phyloP scores from a whole-genome alignment of 1,140 invertebrate genomes.

The Stenopsyche tienmushanensis region DNA sequence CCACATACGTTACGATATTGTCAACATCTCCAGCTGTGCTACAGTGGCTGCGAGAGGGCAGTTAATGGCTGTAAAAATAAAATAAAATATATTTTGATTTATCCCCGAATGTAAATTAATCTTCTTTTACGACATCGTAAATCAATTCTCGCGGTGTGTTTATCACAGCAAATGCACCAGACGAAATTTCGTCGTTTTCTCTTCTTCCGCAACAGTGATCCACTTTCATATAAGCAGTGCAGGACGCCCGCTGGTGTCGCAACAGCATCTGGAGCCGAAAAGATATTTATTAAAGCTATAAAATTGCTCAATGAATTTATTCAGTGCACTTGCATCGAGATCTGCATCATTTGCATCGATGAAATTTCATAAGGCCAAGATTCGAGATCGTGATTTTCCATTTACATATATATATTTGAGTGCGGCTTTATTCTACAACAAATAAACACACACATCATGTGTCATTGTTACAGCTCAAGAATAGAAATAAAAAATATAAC shows the following conservation, averaged over 20 bases:
- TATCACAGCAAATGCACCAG: neutral
- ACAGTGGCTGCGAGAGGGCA: neutral
- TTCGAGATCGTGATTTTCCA: no score
- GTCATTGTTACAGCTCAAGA: no score
- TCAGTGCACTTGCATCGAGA: neutral
- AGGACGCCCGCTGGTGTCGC: neutral
- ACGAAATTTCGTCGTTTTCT: no score
- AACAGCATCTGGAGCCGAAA: neutral
- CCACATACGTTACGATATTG: no score
- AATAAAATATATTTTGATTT: neutral
- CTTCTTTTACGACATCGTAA: neutral
- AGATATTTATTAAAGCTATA: neutral
- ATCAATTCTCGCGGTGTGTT: neutral
- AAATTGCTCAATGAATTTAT: neutral
- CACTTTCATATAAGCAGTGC: neutral
- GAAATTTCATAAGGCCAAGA: no score
- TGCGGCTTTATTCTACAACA: no score
- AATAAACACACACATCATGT: no score
- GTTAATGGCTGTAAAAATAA: neutral
- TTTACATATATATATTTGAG: no score
- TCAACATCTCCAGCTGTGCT: neutral
- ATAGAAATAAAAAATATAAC: no score
- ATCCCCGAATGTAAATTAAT: neutral
- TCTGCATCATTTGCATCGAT: no score
- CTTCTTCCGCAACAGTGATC: neutral